Base-by-base conservation (phyloP, 2,888 invertebrate species). In the Sclerodermus sp. region DNA sequence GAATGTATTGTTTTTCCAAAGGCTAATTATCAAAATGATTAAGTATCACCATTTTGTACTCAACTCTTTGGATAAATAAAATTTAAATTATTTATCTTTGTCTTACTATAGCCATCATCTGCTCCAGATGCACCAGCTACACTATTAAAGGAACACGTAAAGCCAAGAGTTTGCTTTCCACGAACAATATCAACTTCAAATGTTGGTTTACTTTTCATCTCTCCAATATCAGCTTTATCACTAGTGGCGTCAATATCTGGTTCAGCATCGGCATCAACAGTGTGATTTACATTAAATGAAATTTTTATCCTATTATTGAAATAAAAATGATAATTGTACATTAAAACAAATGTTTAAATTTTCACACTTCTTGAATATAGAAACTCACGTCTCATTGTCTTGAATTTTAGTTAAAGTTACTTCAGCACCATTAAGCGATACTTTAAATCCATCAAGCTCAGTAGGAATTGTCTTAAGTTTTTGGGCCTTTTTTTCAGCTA, bases 281-380 rank as follows among this genome's bases (percentile, higher is more conserved):
- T 91, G 79, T 96, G 94, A 78, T 97, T 98, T 0, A 98, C 90
- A 75, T 96, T 96, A 77, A 96, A 91, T 48, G 85, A 87, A 39
- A 97, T 84, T 44, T 83, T 84, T 55, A 94, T 84, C 57, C 90
- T 91, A 68, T 18, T 79, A 78, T 36, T 34, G 37, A 38, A 29
- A 32, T 41, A 40, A 34, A 38, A n/a, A n/a, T n/a, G n/a, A n/a
- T n/a, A 48, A 34, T 44, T 23, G n/a, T 16, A 37, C 31, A 37
- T 2, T 42, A 49, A 42, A 39, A 31, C 18, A 12, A 32, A 16
- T 18, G 30, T 48, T 43, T n/a, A 6, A 50, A 51, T 17, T 42
- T 42, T 30, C 15, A 15, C n/a, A 34, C 12, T 23, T 18, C 8
- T 15, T 30, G 6, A 30, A 12, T 12, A 38, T 38, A 17, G 0